Percentiles rank a stretch among this genome's conserved stretches.
Evolutionary conservation across 2,888 invertebrate species (phyloP).

Genomic region (Germaria angustata): DNA sequence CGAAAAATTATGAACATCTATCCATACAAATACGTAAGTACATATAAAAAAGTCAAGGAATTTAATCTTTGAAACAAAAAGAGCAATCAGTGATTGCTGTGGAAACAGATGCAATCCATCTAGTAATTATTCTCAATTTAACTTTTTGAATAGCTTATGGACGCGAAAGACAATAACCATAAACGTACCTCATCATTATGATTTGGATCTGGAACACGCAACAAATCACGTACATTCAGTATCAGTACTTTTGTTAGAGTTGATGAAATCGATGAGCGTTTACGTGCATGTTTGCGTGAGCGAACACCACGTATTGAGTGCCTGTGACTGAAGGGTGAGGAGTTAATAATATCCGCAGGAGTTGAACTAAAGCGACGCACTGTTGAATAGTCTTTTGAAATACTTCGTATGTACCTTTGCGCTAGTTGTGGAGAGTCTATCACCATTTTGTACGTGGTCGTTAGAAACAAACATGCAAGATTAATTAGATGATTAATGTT

Average conservation of each 20-base stretch:
- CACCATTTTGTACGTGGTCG: slow-evolving; percentile 66
- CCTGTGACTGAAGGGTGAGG: slow-evolving; percentile 46
- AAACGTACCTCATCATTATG: slow-evolving; percentile 71
- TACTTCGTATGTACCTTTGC: slow-evolving; percentile 73
- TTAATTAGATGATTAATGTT: slow-evolving; percentile 40
- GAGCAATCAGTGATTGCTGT: neutral
- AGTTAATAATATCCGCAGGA: slow-evolving; percentile 54
- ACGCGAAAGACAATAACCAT: neutral
- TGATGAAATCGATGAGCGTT: slow-evolving; percentile 78
- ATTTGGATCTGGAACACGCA: slow-evolving; percentile 72
- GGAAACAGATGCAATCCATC: neutral
- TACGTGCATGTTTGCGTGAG: slow-evolving; percentile 72
- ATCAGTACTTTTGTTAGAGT: slow-evolving; percentile 78
- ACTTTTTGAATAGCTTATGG: neutral
- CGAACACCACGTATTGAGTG: slow-evolving; percentile 71
- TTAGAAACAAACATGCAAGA: slow-evolving; percentile 9
- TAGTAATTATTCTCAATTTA: neutral
- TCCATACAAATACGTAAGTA: neutral
- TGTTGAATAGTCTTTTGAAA: slow-evolving; percentile 75
- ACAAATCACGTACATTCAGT: slow-evolving; percentile 79
- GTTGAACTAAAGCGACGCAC: slow-evolving; percentile 75
- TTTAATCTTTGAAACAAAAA: neutral
- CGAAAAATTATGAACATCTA: neutral
- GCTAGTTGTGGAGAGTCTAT: slow-evolving; percentile 71
- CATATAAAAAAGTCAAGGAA: slow-evolving; percentile 1